Conservation (phyloP, 2,888 invertebrate genomes). For the Crematogaster levior region DNA sequence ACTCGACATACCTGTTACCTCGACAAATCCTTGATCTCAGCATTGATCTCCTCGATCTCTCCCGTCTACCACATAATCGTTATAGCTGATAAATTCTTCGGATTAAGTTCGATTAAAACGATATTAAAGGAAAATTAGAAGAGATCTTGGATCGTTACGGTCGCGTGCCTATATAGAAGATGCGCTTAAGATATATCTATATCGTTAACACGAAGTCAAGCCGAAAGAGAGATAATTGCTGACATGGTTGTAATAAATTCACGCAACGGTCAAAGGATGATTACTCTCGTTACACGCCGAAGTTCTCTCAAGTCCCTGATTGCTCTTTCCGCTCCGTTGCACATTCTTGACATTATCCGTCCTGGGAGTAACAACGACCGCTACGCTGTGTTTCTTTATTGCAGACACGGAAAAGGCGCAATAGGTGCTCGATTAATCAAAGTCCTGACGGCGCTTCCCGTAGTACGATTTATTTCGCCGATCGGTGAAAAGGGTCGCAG, state of each 20-base stretch:
- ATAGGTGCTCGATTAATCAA: constrained; percentile 38
- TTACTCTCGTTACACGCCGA: constrained; percentile 21
- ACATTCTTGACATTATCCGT: constrained; percentile 10
- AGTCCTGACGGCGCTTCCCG: constrained; percentile 3
- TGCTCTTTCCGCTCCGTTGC: constrained; percentile 19
- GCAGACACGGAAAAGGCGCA: neutral
- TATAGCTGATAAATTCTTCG: neutral
- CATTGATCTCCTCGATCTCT: constrained; percentile 52
- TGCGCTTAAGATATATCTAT: neutral
- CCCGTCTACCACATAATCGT: constrained; percentile 17
- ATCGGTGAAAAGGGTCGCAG: neutral
- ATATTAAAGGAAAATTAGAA: constrained; percentile 39
- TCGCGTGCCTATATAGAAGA: neutral
- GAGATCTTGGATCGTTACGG: constrained; percentile 16
- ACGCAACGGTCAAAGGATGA: constrained; percentile 7
- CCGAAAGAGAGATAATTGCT: constrained; percentile 5
- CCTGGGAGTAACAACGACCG: neutral
- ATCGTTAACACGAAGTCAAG: constrained; percentile 14
- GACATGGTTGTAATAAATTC: constrained; percentile 25
- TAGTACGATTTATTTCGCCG: constrained; percentile 8
- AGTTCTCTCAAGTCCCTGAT: neutral
- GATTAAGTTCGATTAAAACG: constrained; percentile 10
- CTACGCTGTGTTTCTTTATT: neutral
- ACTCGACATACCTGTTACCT: constrained; percentile 67
- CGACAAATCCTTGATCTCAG: constrained; percentile 70